A percentile compares a stretch with the other conserved stretches of the same genome.
phyloP scores from a whole-genome alignment of 1,140 invertebrate genomes.

The Macrosteles quadrilineatus region DNA sequence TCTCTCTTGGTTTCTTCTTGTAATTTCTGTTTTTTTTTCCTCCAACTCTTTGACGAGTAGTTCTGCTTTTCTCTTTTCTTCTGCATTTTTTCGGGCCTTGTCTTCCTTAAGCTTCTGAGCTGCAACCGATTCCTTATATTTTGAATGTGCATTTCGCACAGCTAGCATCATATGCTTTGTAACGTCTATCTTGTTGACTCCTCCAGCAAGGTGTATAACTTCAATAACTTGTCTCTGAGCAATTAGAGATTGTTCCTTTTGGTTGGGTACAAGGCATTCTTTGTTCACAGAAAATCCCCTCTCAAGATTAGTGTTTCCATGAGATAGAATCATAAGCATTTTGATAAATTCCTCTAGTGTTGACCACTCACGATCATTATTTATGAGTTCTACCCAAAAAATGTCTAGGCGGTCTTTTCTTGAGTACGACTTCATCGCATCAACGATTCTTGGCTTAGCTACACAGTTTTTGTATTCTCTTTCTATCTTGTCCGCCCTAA shows the following conservation, averaged over 20 bases:
- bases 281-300: conserved; percentile 41
- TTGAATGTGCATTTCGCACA: too few species aligned
- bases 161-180: too few species aligned
- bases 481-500: not conserved
- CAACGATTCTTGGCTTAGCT: not conserved
- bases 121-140: too few species aligned
- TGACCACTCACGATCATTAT: not conserved
- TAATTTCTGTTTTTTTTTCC: too few species aligned
- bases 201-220: too few species aligned
- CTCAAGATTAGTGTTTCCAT: conserved; percentile 40
- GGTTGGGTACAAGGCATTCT: conserved; percentile 40
- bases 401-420: not conserved
- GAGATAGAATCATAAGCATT: conserved; percentile 29
- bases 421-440: not conserved
- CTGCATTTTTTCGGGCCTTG: too few species aligned
- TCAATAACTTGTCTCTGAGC: too few species aligned
- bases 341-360: conserved; percentile 20
- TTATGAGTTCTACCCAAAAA: not conserved
- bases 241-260: conserved; percentile 37
- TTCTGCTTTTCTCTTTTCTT: too few species aligned
- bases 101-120: too few species aligned
- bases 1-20: too few species aligned
- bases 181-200: too few species aligned
- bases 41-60: too few species aligned
- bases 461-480: not conserved